A percentile compares a stretch with the other conserved stretches of the same genome.
phyloP scores from a whole-genome alignment of 2,113 vertebrate species.

The Brachionichthys hirsutus region DNA sequence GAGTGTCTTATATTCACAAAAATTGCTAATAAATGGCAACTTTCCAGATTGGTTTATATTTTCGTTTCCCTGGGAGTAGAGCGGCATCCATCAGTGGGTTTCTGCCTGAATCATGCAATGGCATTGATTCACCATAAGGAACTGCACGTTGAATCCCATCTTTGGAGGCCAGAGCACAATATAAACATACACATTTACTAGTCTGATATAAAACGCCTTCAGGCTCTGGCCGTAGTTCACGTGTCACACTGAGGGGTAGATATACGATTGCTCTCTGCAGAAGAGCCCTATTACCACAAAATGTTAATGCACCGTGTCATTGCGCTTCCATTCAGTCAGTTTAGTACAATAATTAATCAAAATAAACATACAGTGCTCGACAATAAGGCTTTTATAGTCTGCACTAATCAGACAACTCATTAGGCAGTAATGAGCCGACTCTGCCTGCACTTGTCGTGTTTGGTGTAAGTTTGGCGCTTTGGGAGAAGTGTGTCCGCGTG shows the following conservation, averaged over 20 bases:
- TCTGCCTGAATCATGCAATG: conserved; percentile 7
- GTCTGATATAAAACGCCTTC: conserved; percentile 7
- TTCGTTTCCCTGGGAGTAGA: background rate
- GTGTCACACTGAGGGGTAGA: conserved; percentile 13
- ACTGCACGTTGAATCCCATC: background rate
- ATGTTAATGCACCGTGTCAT: conserved; percentile 55
- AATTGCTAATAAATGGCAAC: background rate
- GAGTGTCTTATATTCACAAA: background rate
- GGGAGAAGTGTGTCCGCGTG: conserved; percentile 48
- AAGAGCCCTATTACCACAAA: conserved; percentile 55
- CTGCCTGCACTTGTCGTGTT: conserved; percentile 67
- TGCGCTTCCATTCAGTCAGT: conserved; percentile 63
- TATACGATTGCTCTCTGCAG: conserved; percentile 25
- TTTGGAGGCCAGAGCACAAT: background rate
- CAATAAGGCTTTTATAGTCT: conserved; percentile 75
- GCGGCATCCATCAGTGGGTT: background rate
- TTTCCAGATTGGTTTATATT: background rate
- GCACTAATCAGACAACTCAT: conserved; percentile 78
- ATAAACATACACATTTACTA: conserved; percentile 4
- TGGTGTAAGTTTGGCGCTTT: conserved; percentile 60
- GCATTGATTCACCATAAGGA: background rate
- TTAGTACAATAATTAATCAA: conserved; percentile 77
- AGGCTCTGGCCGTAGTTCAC: conserved; percentile 2
- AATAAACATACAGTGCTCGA: conserved; percentile 73
- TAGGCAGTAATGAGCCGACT: conserved; percentile 74